Evolutionary conservation across 30 jellyfish, hydroid and myxozoan species (phyloP).

Genomic region (Morbakka virulenta): DNA sequence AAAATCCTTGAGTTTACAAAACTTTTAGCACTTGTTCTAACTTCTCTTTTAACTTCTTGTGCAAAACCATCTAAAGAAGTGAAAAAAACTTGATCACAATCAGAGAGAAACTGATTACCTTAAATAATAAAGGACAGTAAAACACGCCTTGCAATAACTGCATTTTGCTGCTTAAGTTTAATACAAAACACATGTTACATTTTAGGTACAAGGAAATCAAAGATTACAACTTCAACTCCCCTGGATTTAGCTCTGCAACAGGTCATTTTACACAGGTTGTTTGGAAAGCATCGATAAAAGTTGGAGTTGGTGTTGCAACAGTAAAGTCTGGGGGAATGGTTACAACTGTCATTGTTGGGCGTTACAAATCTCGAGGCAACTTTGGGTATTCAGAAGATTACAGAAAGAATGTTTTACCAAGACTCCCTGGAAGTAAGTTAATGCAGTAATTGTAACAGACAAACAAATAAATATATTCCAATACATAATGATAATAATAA

Average conservation of each 20-base stretch:
- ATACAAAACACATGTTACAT: neutral
- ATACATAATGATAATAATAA: too few species aligned
- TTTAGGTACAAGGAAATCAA: conserved; percentile 68
- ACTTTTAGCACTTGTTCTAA: too few species aligned
- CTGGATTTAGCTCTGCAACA: conserved; percentile 49
- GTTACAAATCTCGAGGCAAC: conserved; percentile 69
- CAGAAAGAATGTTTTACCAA: conserved; percentile 39
- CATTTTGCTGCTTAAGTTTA: too few species aligned
- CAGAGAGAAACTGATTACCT: too few species aligned
- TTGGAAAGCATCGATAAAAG: conserved; percentile 60
- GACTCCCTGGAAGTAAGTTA: conserved; percentile 20
- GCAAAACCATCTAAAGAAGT: too few species aligned
- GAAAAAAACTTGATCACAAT: too few species aligned
- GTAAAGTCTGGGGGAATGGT: conserved; percentile 49
- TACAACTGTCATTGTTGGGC: conserved; percentile 61
- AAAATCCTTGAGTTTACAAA: too few species aligned
- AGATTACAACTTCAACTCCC: conserved; percentile 54
- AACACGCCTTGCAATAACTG: too few species aligned
- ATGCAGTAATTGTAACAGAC: too few species aligned
- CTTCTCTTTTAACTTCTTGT: too few species aligned
- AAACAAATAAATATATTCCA: too few species aligned
- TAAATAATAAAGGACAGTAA: too few species aligned
- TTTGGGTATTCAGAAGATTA: conserved; percentile 21
- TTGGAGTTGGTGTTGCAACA: conserved; percentile 77
- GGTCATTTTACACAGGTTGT: conserved; percentile 87